Percentiles rank a stretch among this genome's conserved stretches.
Evolutionary conservation across 1,140 invertebrate species (phyloP).

Genomic region (Leptinotarsa lineolata): DNA sequence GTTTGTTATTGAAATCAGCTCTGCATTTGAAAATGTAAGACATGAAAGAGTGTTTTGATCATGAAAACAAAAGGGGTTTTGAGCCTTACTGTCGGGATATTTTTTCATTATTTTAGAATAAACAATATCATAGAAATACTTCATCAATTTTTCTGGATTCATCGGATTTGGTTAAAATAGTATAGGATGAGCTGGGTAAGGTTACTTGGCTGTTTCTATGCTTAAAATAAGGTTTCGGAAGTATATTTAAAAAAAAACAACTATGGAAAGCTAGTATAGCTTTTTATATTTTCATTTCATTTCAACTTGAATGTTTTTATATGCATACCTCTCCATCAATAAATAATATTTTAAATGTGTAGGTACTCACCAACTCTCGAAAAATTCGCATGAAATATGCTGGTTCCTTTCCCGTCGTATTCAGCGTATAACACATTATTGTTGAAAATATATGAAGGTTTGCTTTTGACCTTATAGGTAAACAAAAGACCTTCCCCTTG

Average conservation of each 20-base stretch:
- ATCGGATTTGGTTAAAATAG: no score
- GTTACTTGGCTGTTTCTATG: not conserved
- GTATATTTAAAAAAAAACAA: not conserved
- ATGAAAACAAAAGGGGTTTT: no score
- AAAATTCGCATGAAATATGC: not conserved
- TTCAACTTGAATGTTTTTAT: not conserved
- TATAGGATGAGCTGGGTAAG: not conserved
- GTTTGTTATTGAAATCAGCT: no score
- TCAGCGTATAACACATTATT: not conserved
- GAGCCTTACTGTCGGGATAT: no score
- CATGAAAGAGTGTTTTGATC: no score
- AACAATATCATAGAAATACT: no score
- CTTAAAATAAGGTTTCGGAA: not conserved
- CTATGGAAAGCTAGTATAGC: not conserved
- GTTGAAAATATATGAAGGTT: constrained; percentile 6
- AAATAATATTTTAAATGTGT: not conserved
- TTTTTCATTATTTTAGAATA: no score
- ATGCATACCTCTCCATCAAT: not conserved
- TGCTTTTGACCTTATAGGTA: not conserved
- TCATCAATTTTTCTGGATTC: no score
- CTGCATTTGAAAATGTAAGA: no score
- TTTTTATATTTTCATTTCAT: not conserved
- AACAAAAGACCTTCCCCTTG: not conserved
- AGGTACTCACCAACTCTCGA: constrained; percentile 9
- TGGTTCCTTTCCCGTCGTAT: not conserved